Conservation (phyloP, 2,888 invertebrate species). For the Iphiclides podalirius region DNA sequence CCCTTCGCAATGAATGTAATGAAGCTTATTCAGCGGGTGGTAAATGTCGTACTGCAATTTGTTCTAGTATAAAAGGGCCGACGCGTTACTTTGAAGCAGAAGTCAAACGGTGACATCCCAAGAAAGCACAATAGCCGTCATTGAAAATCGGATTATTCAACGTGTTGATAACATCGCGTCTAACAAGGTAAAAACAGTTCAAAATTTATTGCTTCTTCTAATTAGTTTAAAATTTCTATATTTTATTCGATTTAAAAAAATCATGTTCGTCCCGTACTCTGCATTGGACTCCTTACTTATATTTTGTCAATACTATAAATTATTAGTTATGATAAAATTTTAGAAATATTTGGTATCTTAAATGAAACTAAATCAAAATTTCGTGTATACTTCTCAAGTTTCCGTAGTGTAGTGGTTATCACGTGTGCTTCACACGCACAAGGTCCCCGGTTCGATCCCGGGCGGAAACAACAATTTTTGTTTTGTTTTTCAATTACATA, state of each 20-base stretch:
- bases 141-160: no score
- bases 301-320: no score
- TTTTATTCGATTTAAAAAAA: no score
- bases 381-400: slow-evolving; percentile 50
- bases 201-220: no score
- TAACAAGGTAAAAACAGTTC: no score
- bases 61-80: slow-evolving; percentile 57
- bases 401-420: slow-evolving; percentile 89
- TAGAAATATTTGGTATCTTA: no score
- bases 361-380: background rate
- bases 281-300: no score
- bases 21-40: slow-evolving; percentile 74
- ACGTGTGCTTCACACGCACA: slow-evolving; percentile 91
- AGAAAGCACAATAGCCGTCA: slow-evolving; percentile 28
- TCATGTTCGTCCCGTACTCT: no score
- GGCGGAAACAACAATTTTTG: slow-evolving; percentile 77
- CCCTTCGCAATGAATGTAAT: slow-evolving; percentile 61
- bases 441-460: slow-evolving; percentile 86
- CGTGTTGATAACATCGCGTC: no score
- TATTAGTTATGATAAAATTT: no score
- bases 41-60: slow-evolving; percentile 59
- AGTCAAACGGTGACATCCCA: slow-evolving; percentile 46
- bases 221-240: no score
- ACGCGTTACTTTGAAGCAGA: slow-evolving; percentile 34
- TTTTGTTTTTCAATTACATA: background rate